Evolutionary conservation across 1,140 invertebrate genomes (phyloP), one percentile per base, ranked within the genome.

Genomic region (Protaetia brevitarsis): DNA sequence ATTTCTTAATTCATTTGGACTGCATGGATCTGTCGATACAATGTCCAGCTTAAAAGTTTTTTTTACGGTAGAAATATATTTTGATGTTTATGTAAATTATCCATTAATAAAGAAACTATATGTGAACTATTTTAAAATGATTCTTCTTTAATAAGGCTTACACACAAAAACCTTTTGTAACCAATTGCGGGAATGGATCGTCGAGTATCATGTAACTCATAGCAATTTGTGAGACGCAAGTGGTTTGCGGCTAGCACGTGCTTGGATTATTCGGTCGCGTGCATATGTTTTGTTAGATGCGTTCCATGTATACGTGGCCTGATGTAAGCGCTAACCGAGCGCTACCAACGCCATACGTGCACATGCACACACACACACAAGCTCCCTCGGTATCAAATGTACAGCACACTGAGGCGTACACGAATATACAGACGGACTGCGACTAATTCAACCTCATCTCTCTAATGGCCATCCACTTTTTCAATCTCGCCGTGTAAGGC

Each of bases 191-290:
- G 51, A 66, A 71, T 69, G 69, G 70, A 71, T 69, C 51, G 64
- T 36, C 51, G 21, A 57, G 62, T 65, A 70, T 68, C 68, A 37
- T 65, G 58, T 70, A 70, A 68, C 69, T 45, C 57, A 23, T 66
- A 60, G 69, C 68, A 72, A 72, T 72, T 72, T 72, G 71, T 26
- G 71, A 31, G 63, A 63, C 51, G 65, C 64, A 63, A 69, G 68
- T 71, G 65, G 69, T 11, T 63, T 66, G 63, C 37, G 37, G 16
- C 13, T 37, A 58, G 36, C 70, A 70, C 70, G 70, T 72, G 70
- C 31, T 69, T 6, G 63, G 30, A 71, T 71, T 69, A 67, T 68
- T 66, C 59, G 68, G 70, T 71, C 70, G 70, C 70, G 70, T 71
- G 70, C 70, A 69, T 69, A 69, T 69, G 70, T 69, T 71, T 71